Base-by-base conservation (phyloP, 2,797 vertebrate genomes). In the Sarcoramphus papa region DNA sequence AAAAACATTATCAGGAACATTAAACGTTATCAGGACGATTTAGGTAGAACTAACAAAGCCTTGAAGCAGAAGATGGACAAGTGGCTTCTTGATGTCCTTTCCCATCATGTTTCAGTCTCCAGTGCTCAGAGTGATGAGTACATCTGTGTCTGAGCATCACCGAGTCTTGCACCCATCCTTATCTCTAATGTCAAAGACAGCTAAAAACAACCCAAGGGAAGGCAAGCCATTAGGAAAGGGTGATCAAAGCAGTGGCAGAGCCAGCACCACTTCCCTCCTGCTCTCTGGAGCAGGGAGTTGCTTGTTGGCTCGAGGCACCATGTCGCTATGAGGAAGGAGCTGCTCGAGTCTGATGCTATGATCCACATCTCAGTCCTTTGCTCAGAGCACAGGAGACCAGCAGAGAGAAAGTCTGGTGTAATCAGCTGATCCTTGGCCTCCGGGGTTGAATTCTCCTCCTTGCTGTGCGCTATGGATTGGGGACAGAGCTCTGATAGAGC, bases 281-380 rank as follows among this genome's bases (percentile, higher is more conserved):
- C 37, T 77, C 51, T 75, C 45, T 1, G 1, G 21, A 37, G 30
- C 63, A 0, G 0, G 56, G 24, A 63, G 20, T 19, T 69, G 20
- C 63, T 45, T 57, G 17, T 30, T 76, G 83, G 57, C 70, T 50
- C 18, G 43, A 63, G 63, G 63, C 8, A 2, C 27, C 17, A 5
- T 16, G 47, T 91, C 9, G 1, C 25, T 60, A 60, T 31, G 23
- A 54, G 82, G 47, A 85, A 54, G 33, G 37, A 54, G 40, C 30
- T 67, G 53, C 19, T 74, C 47, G 40, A 54, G 53, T 73, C 67
- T 48, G 47, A 60, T 22, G 12, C 67, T 3, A 2, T 20, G n/a
- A 74, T 37, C 40, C 51, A 41, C 3, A 6, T 27, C 53, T 91
- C 67, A 73, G 47, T 30, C 60, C 62, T 18, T 65, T 41, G 54